These are phyloP conservation scores for Myathropa florea DNA, from an alignment of 2,888 invertebrate genomes.

Conservation along the genomic window DNA sequence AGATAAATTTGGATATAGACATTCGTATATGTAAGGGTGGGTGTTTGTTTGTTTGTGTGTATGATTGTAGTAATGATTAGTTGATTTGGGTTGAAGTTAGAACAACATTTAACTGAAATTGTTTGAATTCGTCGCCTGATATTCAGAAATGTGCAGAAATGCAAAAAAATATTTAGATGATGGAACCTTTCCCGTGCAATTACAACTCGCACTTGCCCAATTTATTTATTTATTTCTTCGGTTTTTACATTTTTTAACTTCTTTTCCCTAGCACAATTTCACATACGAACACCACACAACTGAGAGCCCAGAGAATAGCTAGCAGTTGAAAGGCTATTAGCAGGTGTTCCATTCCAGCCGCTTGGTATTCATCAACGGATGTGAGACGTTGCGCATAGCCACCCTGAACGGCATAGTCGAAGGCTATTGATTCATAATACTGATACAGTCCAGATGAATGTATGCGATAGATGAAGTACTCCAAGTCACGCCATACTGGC, in stretches of 20 bases:
- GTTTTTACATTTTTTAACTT: background rate
- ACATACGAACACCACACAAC: background rate
- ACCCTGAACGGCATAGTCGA: constrained; percentile 73
- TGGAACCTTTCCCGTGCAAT: no score
- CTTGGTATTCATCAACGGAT: constrained; percentile 71
- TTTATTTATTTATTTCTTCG: background rate
- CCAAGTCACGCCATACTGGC: constrained; percentile 55
- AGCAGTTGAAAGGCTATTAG: constrained; percentile 74
- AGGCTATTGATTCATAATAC: constrained; percentile 73
- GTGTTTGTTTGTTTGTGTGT: no score
- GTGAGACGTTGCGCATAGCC: constrained; percentile 73
- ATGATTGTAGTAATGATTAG: no score
- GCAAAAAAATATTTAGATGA: no score
- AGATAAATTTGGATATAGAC: no score
- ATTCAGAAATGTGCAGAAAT: no score
- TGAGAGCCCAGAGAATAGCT: constrained; percentile 45
- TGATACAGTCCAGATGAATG: constrained; percentile 75
- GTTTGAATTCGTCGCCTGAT: no score
- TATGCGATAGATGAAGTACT: constrained; percentile 74
- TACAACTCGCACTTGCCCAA: no score
- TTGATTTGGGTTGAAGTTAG: no score
- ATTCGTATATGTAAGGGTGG: no score
- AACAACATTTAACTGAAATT: no score
- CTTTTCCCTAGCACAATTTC: background rate
- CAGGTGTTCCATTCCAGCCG: constrained; percentile 75